Evolutionary conservation across 2,797 vertebrate genomes (phyloP).

Genomic region (Takifugu rubripes): DNA sequence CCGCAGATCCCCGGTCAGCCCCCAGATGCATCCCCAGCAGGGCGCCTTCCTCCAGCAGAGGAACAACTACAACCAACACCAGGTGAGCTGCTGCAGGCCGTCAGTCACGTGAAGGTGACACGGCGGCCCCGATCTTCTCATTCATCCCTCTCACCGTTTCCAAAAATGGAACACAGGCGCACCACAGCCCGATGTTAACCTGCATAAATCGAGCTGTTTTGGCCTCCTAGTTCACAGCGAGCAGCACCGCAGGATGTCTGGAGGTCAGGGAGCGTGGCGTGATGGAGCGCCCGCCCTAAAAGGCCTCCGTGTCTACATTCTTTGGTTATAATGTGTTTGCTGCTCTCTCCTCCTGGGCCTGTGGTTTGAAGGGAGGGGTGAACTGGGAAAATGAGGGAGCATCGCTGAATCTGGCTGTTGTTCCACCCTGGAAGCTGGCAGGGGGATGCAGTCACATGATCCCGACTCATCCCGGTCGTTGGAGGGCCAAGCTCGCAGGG

Average conservation of each 20-base stretch:
- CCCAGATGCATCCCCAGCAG: slow-evolving; percentile 89
- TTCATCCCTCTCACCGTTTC: not conserved
- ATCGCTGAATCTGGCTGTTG: slow-evolving; percentile 62
- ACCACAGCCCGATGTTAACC: not conserved
- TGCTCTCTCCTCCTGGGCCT: slow-evolving; percentile 25
- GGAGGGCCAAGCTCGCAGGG: slow-evolving; percentile 51
- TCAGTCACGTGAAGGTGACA: slow-evolving; percentile 8
- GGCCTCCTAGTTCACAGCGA: not conserved
- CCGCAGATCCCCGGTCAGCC: slow-evolving; percentile 88
- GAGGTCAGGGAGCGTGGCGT: slow-evolving; percentile 35
- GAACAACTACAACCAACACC: slow-evolving; percentile 95
- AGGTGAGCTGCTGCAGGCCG: slow-evolving; percentile 73
- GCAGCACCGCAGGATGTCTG: not conserved
- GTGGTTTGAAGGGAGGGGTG: slow-evolving; percentile 7
- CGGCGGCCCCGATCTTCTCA: not conserved
- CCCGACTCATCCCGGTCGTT: slow-evolving; percentile 40
- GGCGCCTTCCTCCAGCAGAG: slow-evolving; percentile 91
- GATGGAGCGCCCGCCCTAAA: not conserved
- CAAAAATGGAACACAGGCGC: not conserved
- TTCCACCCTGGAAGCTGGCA: slow-evolving; percentile 60
- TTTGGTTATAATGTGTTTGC: slow-evolving; percentile 28
- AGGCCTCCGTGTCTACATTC: not conserved
- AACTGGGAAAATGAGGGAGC: slow-evolving; percentile 35
- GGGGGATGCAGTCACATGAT: slow-evolving; percentile 61
- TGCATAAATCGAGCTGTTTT: slow-evolving; percentile 1